These are phyloP conservation scores for Psittacula echo DNA, from an alignment of 2,797 vertebrate species.

Conservation along the genomic window DNA sequence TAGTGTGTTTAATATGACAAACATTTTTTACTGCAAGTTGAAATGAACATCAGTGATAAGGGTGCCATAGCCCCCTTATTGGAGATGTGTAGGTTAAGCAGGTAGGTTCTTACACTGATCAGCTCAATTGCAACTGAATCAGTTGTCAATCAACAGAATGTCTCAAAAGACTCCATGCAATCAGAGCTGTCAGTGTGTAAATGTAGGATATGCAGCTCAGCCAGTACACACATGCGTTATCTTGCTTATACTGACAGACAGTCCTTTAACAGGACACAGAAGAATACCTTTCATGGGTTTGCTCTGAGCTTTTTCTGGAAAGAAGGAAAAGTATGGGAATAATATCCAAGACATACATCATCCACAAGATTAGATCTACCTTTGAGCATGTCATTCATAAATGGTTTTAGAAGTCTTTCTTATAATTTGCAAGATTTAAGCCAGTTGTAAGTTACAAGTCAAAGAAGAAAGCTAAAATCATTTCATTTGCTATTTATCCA, in stretches of 20 bases:
- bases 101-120: not conserved
- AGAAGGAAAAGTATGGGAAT: not conserved
- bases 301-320: not conserved
- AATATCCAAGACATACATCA: not conserved
- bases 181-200: rapidly evolving
- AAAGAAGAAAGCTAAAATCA: not conserved
- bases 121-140: not conserved
- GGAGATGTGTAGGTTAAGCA: not conserved
- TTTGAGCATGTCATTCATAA: not conserved
- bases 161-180: not conserved
- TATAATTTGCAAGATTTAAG: not conserved
- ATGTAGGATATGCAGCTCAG: not conserved
- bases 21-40: not conserved
- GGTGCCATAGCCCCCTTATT: not conserved
- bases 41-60: not conserved
- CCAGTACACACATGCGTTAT: not conserved
- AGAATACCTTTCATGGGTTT: not conserved
- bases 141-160: not conserved
- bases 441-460: not conserved
- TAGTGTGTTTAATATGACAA: not conserved
- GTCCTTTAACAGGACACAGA: not conserved
- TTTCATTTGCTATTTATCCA: not conserved
- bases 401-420: not conserved
- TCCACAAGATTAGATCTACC: not conserved
- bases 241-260: not conserved